Evolutionary conservation across 37 sponge, comb jelly and placozoan species (phyloP), one percentile per base, ranked within the genome.

Genomic region (Halichondria panicea): DNA sequence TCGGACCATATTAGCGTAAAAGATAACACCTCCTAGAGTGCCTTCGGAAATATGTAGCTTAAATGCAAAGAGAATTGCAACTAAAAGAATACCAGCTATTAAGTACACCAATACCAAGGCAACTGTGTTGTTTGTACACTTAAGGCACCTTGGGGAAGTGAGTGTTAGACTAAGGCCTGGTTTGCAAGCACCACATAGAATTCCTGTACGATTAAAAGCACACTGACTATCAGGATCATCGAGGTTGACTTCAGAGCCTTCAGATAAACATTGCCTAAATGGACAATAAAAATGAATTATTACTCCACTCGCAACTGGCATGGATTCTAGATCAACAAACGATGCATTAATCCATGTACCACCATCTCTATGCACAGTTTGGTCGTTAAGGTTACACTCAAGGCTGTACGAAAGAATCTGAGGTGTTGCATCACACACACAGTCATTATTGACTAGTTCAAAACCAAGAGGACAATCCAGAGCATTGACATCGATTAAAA

Each of bases 131-230:
- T 80, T 70, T 4, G 81, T 45, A 35, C 81, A 80, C 7, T 1
- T 45, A 24, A 4, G 44, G 44, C 81, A 80, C 19, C 34, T 33
- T 0, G 71, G 48, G 18, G 60, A 46, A 21, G n/a, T 63, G 2
- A 80, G 63, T 24, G 33, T 32, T 0, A 60, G 18, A 44, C 71
- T 80, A 15, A 70, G 63, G 3, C 81, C 81, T 13, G 28, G 25
- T 1, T 70, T 43, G 36, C 81, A 80, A 7, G 31, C 7, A 5
- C 81, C 81, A 80, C 81, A 80, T n/a, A 80, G 52, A 1, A 60
- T 40, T 22, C 64, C 81, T 45, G 59, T 2, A 21, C 81, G 28
- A 8, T 71, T 28, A n/a, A 25, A 21, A 34, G 27, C 27, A 62
- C 81, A 80, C 63, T 68, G 79, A 27, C 30, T 48, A 31, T 65